Conservation (phyloP, 2,888 invertebrate genomes). For the Melinaea menophilus region DNA sequence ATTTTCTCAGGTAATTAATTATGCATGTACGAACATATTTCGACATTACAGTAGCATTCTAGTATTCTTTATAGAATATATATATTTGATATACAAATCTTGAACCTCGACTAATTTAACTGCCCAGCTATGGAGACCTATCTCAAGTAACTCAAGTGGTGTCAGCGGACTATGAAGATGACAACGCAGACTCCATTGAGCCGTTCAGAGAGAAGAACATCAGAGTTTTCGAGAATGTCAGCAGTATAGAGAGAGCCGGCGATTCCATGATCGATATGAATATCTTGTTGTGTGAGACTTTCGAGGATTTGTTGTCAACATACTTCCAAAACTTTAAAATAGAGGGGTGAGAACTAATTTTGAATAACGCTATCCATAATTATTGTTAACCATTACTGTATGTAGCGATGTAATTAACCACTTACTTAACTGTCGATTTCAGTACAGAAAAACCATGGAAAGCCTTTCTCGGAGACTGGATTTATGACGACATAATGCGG, state of each 20-base stretch:
- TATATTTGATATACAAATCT: too few species aligned
- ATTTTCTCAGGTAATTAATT: too few species aligned
- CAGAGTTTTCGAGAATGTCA: constrained; percentile 59
- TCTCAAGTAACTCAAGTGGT: constrained; percentile 89
- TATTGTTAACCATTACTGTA: neutral
- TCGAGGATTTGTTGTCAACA: constrained; percentile 86
- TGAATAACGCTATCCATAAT: neutral
- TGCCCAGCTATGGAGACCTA: constrained; percentile 82
- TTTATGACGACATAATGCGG: constrained; percentile 85
- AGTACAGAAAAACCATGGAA: constrained; percentile 87
- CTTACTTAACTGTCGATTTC: constrained; percentile 35
- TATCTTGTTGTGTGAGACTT: constrained; percentile 91
- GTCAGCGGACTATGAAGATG: constrained; percentile 85
- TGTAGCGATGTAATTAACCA: constrained; percentile 3
- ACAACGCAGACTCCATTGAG: constrained; percentile 76
- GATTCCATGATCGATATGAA: constrained; percentile 90
- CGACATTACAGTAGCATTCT: too few species aligned
- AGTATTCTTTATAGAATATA: too few species aligned
- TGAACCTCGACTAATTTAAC: neutral
- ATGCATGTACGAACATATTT: too few species aligned
- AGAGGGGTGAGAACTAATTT: constrained; percentile 78
- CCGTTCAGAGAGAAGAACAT: constrained; percentile 81
- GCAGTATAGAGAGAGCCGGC: constrained; percentile 49
- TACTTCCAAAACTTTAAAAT: constrained; percentile 90
- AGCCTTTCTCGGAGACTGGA: constrained; percentile 92